Evolutionary conservation across 2,888 invertebrate species (phyloP).

Genomic region (Temnothorax rugatulus): DNA sequence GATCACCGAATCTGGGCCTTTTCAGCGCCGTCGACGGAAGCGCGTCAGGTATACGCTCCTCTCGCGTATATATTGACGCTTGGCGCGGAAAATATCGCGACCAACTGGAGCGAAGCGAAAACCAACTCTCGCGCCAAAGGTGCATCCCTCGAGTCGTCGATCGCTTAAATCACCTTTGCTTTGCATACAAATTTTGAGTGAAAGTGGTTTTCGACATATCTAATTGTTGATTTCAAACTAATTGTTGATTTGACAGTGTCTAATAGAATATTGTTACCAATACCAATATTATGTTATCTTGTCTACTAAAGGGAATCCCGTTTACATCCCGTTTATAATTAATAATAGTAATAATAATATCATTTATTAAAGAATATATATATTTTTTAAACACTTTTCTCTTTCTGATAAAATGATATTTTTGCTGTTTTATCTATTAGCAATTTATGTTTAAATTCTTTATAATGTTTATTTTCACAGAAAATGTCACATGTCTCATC

Average conservation of each 20-base stretch:
- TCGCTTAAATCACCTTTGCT: constrained; percentile 25
- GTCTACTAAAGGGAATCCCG: too few species aligned
- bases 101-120: constrained; percentile 44
- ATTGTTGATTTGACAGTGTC: not conserved
- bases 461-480: not conserved
- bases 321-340: too few species aligned
- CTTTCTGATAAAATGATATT: not conserved
- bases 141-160: constrained; percentile 10
- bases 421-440: not conserved
- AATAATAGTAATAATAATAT: not conserved
- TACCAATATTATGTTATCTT: too few species aligned
- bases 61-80: not conserved
- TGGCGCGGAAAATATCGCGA: constrained; percentile 41
- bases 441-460: not conserved
- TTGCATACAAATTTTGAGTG: not conserved
- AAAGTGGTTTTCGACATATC: not conserved
- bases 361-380: not conserved
- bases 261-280: not conserved
- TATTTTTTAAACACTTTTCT: not conserved
- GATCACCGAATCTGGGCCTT: constrained; percentile 62
- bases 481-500: not conserved
- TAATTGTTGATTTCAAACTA: not conserved
- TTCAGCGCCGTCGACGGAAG: constrained; percentile 49
- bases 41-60: constrained; percentile 44
- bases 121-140: constrained; percentile 6